These are phyloP conservation scores for Stictonetta naevosa DNA, from an alignment of 2,113 vertebrate genomes.

Conservation along the genomic window DNA sequence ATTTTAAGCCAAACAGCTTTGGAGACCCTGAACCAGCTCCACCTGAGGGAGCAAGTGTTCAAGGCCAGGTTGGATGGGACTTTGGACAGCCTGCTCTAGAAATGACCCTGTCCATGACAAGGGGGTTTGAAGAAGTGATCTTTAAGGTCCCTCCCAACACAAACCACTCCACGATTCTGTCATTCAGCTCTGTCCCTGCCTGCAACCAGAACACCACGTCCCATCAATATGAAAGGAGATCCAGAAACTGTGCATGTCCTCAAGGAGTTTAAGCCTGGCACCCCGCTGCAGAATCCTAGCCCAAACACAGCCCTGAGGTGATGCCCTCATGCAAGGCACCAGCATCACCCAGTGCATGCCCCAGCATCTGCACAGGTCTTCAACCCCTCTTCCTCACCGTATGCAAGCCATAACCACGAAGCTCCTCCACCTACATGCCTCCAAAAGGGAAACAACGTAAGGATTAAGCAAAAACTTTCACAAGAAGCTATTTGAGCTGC, in stretches of 20 bases:
- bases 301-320: not conserved
- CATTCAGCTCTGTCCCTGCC: not conserved
- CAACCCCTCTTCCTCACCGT: not conserved
- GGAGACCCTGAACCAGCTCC: not conserved
- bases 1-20: too few species aligned
- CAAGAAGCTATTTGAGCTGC: not conserved
- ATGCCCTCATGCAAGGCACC: not conserved
- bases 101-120: not conserved
- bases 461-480: not conserved
- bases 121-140: not conserved
- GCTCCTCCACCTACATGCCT: not conserved
- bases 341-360: not conserved
- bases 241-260: not conserved
- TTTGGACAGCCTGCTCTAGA: not conserved
- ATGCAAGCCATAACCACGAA: not conserved
- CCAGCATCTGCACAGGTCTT: not conserved
- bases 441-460: not conserved
- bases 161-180: not conserved
- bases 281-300: too few species aligned
- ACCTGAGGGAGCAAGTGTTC: not conserved
- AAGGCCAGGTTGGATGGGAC: not conserved
- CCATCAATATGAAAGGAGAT: not conserved
- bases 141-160: not conserved
- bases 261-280: too few species aligned
- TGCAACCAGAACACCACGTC: not conserved